Conservation (phyloP, 2,113 vertebrate species). For the Paramormyrops kingsleyae region DNA sequence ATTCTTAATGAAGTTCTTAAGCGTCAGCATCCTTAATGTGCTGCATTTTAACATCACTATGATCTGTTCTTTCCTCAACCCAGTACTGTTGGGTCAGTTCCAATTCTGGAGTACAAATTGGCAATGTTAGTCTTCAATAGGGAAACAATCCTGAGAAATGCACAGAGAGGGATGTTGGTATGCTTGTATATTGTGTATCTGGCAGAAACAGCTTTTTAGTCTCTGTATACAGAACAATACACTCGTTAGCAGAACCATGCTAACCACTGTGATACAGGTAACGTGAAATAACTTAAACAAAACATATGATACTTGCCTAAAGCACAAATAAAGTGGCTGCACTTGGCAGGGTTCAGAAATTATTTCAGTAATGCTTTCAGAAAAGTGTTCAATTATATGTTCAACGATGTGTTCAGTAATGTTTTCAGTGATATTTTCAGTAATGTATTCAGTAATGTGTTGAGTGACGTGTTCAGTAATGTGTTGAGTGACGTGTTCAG, state of each 20-base stretch:
- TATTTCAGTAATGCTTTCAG: background rate
- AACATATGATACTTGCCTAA: background rate
- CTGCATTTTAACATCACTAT: background rate
- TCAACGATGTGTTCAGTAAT: background rate
- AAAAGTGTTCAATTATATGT: background rate
- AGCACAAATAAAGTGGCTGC: background rate
- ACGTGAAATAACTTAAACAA: background rate
- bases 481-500: background rate
- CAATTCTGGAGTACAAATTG: background rate
- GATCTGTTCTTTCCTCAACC: background rate
- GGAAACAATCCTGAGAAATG: background rate
- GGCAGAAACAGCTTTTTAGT: background rate
- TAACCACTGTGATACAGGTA: background rate
- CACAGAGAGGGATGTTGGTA: background rate
- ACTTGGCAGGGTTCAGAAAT: background rate
- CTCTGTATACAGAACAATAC: background rate
- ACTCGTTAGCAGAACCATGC: background rate
- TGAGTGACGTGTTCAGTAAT: fast-evolving
- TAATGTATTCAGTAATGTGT: background rate
- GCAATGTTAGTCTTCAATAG: background rate
- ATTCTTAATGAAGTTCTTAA: background rate
- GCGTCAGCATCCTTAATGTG: background rate
- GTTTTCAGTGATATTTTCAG: background rate
- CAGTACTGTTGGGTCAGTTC: background rate
- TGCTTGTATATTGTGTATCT: background rate